These are phyloP conservation scores for Siderastrea siderea DNA, from an alignment of 92 coral and sea anemone genomes.

Conservation along the genomic window DNA sequence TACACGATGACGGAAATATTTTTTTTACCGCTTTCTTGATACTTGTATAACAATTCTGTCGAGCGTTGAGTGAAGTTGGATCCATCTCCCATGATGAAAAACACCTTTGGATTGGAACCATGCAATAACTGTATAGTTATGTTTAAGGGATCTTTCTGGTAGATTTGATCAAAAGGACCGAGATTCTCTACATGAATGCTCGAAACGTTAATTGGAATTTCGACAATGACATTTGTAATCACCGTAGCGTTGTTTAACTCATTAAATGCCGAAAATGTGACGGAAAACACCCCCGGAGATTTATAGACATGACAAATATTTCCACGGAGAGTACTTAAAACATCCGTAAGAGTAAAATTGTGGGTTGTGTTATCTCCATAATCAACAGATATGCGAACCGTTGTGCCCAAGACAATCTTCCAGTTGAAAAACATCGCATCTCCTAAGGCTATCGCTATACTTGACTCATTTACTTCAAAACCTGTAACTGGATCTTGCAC, in stretches of 20 bases:
- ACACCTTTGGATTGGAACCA: slow-evolving; percentile 62
- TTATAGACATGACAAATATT: slow-evolving; percentile 49
- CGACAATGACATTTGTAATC: slow-evolving; percentile 37
- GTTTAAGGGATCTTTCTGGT: slow-evolving; percentile 64
- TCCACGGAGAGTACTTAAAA: slow-evolving; percentile 13
- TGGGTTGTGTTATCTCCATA: slow-evolving; percentile 53
- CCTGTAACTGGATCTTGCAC: slow-evolving; percentile 51
- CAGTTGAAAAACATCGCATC: slow-evolving; percentile 52
- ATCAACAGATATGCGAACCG: slow-evolving; percentile 30
- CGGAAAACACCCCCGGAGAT: slow-evolving; percentile 50
- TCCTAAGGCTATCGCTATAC: slow-evolving; percentile 25
- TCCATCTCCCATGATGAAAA: slow-evolving; percentile 60
- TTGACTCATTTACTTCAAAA: slow-evolving; percentile 10
- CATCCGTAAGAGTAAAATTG: slow-evolving; percentile 1
- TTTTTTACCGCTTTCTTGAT: slow-evolving; percentile 47
- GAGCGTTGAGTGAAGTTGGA: slow-evolving; percentile 28
- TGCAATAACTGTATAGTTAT: slow-evolving; percentile 31
- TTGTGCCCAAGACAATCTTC: slow-evolving; percentile 65
- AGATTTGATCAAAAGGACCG: slow-evolving; percentile 59
- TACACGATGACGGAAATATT: slow-evolving; percentile 58
- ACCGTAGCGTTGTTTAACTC: slow-evolving; percentile 37
- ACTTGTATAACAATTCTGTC: slow-evolving; percentile 37
- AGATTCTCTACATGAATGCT: slow-evolving; percentile 37
- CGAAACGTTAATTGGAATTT: slow-evolving; percentile 47
- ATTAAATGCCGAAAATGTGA: slow-evolving; percentile 35